phyloP scores from a whole-genome alignment of 2,113 vertebrate species.

The Onychostoma macrolepis region DNA sequence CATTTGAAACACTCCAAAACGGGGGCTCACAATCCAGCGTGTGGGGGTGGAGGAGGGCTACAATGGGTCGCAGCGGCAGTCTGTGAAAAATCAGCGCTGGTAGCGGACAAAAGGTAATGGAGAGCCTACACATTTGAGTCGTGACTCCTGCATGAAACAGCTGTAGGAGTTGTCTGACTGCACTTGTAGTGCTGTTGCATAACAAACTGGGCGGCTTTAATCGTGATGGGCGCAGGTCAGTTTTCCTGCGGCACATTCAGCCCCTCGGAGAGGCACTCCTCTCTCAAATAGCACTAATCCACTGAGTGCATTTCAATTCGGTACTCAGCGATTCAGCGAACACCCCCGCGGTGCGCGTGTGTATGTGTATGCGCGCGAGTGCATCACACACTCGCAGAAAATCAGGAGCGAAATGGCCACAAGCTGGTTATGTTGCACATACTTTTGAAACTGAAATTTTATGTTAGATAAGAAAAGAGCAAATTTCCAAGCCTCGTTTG shows the following conservation, averaged over 20 bases:
- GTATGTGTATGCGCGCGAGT: constrained; percentile 34
- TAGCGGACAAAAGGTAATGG: constrained; percentile 60
- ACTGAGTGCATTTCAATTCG: constrained; percentile 61
- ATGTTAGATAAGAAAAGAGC: constrained; percentile 32
- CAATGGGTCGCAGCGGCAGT: constrained; percentile 51
- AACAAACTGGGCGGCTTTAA: constrained; percentile 71
- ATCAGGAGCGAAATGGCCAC: constrained; percentile 47
- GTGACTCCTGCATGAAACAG: constrained; percentile 77
- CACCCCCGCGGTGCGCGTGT: constrained; percentile 50
- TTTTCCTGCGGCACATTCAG: constrained; percentile 67
- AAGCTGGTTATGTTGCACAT: constrained; percentile 48
- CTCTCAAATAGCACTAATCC: constrained; percentile 54
- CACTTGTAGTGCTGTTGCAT: constrained; percentile 72
- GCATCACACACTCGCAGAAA: constrained; percentile 44
- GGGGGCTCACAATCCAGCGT: constrained; percentile 55
- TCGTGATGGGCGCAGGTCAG: constrained; percentile 69
- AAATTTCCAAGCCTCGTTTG: not conserved
- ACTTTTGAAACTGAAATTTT: constrained; percentile 34
- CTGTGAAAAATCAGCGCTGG: constrained; percentile 42
- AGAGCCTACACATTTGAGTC: constrained; percentile 72
- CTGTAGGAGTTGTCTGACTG: constrained; percentile 80
- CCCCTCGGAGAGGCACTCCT: constrained; percentile 57
- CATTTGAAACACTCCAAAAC: constrained; percentile 58
- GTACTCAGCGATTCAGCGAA: constrained; percentile 62
- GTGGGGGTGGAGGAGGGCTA: constrained; percentile 47